Evolutionary conservation across 2,888 invertebrate genomes (phyloP), one percentile per base, ranked within the genome.

Genomic region (Nephrotoma flavescens): DNA sequence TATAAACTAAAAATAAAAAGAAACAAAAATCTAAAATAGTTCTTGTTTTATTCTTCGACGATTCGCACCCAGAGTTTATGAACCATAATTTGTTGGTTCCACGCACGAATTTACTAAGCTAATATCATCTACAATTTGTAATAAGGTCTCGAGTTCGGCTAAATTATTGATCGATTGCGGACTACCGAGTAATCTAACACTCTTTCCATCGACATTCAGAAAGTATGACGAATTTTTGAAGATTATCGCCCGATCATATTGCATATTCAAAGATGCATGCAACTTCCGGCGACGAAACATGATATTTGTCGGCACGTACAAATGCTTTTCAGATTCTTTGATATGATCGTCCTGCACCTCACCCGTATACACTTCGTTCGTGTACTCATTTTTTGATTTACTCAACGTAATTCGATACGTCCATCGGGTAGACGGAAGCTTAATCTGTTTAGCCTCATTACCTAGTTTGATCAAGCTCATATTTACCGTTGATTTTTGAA

Each of bases 201-300:
- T 91, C 87, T 91, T 92, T 31, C 92, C 92, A 87, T 92, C 91
- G 85, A 92, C 91, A 86, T 91, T 92, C 0, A 91, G 90, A 86
- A 90, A 91, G 89, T 90, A 92, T 85, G 90, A 90, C 86, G 90
- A 90, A 88, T 91, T 91, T 88, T 91, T 91, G 71, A 92, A 91
- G 45, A 91, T 91, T n/a, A 92, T 90, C 7, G 92, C 91, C 11
- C 92, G 90, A 89, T 92, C 92, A 87, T 90, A 92, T 41, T 91
- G 91, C 88, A 91, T 90, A 7, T 90, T 89, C 11, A 89, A 89
- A 84, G 44, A 4, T 83, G 4, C n/a, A 7, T 45, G 19, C 5
- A 15, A 15, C 6, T 85, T 85, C 19, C 42, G 42, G 0, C 92
- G 89, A 0, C 91, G 89, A 88, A 92, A 92, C 89, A 91, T 91